These are phyloP conservation scores for Anolis sagrei DNA, from an alignment of 2,113 vertebrate genomes.

Conservation along the genomic window DNA sequence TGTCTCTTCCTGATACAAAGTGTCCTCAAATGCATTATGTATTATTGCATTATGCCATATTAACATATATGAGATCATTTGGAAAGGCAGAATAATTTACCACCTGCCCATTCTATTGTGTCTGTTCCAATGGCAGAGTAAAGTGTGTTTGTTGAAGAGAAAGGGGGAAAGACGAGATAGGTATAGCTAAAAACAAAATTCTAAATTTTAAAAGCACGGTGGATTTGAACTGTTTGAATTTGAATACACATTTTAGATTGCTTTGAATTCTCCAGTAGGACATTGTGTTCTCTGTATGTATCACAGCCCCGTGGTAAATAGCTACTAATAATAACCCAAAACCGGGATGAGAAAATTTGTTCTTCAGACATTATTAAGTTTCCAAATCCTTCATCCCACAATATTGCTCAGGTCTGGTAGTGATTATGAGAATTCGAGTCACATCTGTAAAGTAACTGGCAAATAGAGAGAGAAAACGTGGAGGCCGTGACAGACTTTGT, in stretches of 20 bases:
- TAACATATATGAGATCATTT: constrained; percentile 17
- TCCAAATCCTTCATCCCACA: neutral
- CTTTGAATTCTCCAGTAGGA: neutral
- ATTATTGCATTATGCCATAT: constrained; percentile 25
- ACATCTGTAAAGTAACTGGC: neutral
- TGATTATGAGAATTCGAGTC: neutral
- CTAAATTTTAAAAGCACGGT: neutral
- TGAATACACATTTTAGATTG: neutral
- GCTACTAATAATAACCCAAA: neutral
- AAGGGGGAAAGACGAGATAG: neutral
- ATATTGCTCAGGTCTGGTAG: neutral
- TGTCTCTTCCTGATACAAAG: constrained; percentile 4
- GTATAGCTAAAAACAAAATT: neutral
- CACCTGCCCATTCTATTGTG: neutral
- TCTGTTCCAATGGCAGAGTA: neutral
- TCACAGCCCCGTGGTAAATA: neutral
- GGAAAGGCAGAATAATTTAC: constrained; percentile 13
- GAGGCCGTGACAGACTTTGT: no score
- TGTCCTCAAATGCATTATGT: constrained; percentile 21
- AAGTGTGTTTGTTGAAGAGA: neutral
- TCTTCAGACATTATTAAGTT: neutral
- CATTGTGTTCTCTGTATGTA: neutral
- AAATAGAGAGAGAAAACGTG: neutral
- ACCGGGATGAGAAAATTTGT: neutral
- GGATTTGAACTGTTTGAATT: constrained; percentile 1